These are phyloP conservation scores for Blennius ocellaris DNA, from an alignment of 2,113 vertebrate genomes.

Conservation along the genomic window DNA sequence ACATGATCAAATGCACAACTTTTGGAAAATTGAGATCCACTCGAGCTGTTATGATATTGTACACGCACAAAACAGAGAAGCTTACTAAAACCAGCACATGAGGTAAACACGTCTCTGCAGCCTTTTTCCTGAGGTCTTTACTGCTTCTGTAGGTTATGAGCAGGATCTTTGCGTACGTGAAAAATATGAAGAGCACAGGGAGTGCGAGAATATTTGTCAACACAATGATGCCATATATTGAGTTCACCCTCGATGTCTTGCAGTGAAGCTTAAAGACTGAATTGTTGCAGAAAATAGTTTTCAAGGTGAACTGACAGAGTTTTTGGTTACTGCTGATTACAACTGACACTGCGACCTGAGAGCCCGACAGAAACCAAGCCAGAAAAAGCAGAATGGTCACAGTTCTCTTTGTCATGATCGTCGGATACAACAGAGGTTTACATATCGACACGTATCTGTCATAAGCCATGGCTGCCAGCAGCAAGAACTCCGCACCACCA, in stretches of 20 bases:
- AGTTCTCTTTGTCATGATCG: constrained; percentile 20
- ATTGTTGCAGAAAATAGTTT: constrained; percentile 41
- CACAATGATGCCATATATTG: neutral
- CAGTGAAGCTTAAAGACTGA: constrained; percentile 18
- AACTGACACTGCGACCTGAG: neutral
- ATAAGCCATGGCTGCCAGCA: constrained; percentile 32
- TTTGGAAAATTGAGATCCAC: constrained; percentile 6
- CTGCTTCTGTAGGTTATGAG: neutral
- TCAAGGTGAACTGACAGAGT: constrained; percentile 15
- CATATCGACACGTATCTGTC: constrained; percentile 51
- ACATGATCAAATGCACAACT: constrained; percentile 15
- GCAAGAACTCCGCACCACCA: neutral
- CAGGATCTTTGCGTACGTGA: constrained; percentile 26
- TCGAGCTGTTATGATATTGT: constrained; percentile 4
- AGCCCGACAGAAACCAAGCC: constrained; percentile 26
- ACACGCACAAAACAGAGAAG: neutral
- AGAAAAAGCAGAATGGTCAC: neutral
- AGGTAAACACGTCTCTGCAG: constrained; percentile 37
- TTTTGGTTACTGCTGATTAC: neutral
- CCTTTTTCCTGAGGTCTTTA: constrained; percentile 14
- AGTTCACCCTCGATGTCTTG: accelerated
- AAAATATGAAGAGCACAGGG: neutral
- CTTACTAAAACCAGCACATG: constrained; percentile 39
- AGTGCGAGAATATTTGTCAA: neutral
- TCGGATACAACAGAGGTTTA: constrained; percentile 51